Evolutionary conservation across 2,888 invertebrate species (phyloP).

Genomic region (Tridacna crocea): DNA sequence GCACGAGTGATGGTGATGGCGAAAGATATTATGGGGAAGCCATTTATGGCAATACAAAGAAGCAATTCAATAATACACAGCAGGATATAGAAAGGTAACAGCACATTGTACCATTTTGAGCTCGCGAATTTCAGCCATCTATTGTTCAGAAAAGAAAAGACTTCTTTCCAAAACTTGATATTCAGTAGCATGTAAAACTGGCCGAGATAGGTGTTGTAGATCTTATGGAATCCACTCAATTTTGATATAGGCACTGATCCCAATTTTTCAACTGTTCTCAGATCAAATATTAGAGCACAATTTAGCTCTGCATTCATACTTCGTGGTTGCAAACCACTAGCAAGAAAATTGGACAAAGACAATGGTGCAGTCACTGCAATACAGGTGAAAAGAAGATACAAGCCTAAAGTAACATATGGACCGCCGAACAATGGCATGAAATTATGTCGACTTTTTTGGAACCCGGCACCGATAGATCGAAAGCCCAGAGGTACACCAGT

Average conservation of each 20-base stretch:
- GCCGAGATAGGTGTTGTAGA: slow-evolving; percentile 45
- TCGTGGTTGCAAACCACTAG: slow-evolving; percentile 31
- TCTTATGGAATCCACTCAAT: slow-evolving; percentile 39
- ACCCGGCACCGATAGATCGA: slow-evolving; percentile 60
- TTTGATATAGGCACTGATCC: slow-evolving; percentile 39
- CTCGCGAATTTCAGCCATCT: slow-evolving; percentile 26
- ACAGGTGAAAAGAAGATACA: slow-evolving; percentile 44
- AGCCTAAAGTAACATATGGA: slow-evolving; percentile 48
- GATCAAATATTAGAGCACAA: slow-evolving; percentile 16
- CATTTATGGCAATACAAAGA: slow-evolving; percentile 41
- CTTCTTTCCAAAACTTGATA: slow-evolving; percentile 53
- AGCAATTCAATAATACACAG: slow-evolving; percentile 48
- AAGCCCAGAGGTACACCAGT: slow-evolving; percentile 63
- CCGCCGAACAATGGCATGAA: slow-evolving; percentile 58
- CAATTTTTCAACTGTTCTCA: slow-evolving; percentile 28
- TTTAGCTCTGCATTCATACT: neutral
- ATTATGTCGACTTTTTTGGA: slow-evolving; percentile 46
- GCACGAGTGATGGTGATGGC: slow-evolving; percentile 40
- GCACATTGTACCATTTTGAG: neutral
- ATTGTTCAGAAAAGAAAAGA: slow-evolving; percentile 32
- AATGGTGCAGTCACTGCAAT: slow-evolving; percentile 43
- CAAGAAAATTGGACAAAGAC: slow-evolving; percentile 41
- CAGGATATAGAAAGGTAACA: slow-evolving; percentile 44
- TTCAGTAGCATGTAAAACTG: slow-evolving; percentile 61
- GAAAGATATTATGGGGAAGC: slow-evolving; percentile 54